Evolutionary conservation across 2,113 vertebrate genomes (phyloP).

Genomic region (Malurus alboscapulatus): DNA sequence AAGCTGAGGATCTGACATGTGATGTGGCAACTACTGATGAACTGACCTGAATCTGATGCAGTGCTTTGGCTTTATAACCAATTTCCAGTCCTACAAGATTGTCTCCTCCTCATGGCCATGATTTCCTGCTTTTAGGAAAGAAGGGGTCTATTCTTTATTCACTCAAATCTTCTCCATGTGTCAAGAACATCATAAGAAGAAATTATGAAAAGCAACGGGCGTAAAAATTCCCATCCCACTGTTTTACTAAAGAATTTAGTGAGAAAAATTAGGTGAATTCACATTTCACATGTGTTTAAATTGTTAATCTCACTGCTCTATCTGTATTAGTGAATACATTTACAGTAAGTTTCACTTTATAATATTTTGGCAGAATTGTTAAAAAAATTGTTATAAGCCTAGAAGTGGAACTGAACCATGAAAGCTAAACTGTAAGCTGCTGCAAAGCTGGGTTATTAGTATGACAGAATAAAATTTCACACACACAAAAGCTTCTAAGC

Average conservation of each 20-base stretch:
- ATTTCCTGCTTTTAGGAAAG: constrained; percentile 28
- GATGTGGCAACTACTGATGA: background rate
- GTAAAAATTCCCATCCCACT: constrained; percentile 1
- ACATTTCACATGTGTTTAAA: constrained; percentile 58
- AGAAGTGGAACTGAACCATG: constrained; percentile 59
- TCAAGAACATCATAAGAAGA: constrained; percentile 19
- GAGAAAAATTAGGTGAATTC: constrained; percentile 44
- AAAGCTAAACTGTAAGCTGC: constrained; percentile 57
- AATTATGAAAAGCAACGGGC: constrained; percentile 22
- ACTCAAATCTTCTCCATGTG: constrained; percentile 19
- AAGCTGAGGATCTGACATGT: background rate
- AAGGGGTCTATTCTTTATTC: constrained; percentile 24
- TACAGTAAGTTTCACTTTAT: constrained; percentile 18
- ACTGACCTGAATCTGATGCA: background rate
- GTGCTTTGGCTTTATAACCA: background rate
- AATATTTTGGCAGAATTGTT: constrained; percentile 54
- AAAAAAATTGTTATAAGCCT: constrained; percentile 56
- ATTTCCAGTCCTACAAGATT: background rate
- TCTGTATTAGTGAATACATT: constrained; percentile 54
- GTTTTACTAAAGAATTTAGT: constrained; percentile 19
- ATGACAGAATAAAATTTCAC: constrained; percentile 69
- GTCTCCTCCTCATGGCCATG: background rate
- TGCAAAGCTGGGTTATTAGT: constrained; percentile 46
- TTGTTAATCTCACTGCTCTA: constrained; percentile 17
- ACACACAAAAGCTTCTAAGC: constrained; percentile 30